phyloP scores from a whole-genome alignment of 2,888 invertebrate genomes.

The Cacoxenus indagator region DNA sequence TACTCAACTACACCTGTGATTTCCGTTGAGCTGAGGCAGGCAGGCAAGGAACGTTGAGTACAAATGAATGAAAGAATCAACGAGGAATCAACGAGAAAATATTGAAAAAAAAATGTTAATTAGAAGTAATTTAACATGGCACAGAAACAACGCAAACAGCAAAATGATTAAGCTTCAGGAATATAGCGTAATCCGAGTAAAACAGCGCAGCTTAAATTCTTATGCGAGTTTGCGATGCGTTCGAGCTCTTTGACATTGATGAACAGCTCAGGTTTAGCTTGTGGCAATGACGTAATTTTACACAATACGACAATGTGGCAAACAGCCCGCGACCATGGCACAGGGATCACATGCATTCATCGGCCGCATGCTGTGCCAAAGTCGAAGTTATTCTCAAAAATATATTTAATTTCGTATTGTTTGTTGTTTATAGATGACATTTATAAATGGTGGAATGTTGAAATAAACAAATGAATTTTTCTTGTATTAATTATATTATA shows the following conservation, averaged over 20 bases:
- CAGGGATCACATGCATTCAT: background rate
- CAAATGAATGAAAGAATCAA: background rate
- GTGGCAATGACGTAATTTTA: constrained; percentile 51
- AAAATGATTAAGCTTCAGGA: background rate
- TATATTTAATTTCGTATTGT: background rate
- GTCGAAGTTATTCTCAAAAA: background rate
- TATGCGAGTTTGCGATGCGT: background rate
- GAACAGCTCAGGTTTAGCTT: constrained; percentile 4
- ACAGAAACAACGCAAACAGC: background rate
- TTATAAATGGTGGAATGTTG: background rate
- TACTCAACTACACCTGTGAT: background rate
- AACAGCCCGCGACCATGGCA: too few species aligned
- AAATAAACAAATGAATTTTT: background rate
- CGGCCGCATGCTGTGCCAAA: background rate
- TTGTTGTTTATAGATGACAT: background rate
- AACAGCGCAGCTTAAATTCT: constrained; percentile 3
- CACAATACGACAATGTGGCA: background rate
- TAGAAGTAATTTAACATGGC: constrained; percentile 46
- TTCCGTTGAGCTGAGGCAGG: background rate
- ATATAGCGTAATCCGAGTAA: background rate
- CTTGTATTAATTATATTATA: background rate
- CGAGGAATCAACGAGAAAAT: constrained; percentile 32
- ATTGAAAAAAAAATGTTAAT: constrained; percentile 61
- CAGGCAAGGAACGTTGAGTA: background rate
- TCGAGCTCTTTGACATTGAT: constrained; percentile 50